Evolutionary conservation across 2,113 vertebrate species (phyloP).

Genomic region (Manacus vitellinus): DNA sequence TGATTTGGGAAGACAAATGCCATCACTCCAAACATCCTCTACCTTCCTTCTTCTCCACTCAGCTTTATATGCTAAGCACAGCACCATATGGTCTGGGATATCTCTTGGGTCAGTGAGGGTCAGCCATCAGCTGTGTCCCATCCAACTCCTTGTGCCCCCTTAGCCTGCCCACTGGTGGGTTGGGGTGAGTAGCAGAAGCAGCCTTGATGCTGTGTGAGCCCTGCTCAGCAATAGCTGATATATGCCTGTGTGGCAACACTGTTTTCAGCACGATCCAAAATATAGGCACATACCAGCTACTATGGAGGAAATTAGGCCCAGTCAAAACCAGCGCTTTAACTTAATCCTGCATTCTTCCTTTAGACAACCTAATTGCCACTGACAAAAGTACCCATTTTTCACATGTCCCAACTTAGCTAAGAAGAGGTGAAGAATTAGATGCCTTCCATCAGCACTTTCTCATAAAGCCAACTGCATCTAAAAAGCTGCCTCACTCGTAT

Average conservation of each 20-base stretch:
- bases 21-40: too few relatives aligned
- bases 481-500: background rate
- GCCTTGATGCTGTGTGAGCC: background rate
- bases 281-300: background rate
- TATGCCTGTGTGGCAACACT: too few relatives aligned
- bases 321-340: background rate
- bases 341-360: background rate
- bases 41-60: background rate
- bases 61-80: background rate
- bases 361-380: background rate
- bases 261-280: background rate
- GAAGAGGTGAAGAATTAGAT: background rate
- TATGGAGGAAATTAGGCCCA: background rate
- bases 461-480: background rate
- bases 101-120: background rate
- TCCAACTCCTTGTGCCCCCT: background rate
- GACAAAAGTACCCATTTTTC: background rate
- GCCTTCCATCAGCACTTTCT: background rate
- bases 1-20: background rate
- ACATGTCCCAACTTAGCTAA: background rate
- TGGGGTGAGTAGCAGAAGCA: background rate
- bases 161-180: background rate
- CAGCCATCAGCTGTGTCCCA: background rate
- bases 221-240: background rate
- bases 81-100: background rate